A percentile compares a stretch with the other conserved stretches of the same genome.
Conservation (phyloP, 2,113 vertebrate species). For the Prolemur simus region DNA sequence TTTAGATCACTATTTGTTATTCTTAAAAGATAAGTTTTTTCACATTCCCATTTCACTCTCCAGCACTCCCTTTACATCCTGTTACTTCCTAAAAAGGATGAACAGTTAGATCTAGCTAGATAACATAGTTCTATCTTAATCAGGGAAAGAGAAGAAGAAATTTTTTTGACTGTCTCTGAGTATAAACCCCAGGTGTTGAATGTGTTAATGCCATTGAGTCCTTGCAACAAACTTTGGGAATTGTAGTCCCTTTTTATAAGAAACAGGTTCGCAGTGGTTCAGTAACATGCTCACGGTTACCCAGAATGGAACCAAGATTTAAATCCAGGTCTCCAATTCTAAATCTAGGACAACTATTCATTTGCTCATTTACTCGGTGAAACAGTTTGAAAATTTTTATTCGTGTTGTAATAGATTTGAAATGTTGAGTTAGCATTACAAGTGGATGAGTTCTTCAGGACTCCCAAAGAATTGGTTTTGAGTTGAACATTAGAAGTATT, state of each 20-base stretch:
- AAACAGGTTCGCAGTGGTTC: not conserved
- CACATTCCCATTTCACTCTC: not conserved
- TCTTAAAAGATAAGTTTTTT: not conserved
- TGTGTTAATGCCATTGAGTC: not conserved
- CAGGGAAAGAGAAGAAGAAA: not conserved
- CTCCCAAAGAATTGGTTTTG: not conserved
- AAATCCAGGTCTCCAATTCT: not conserved
- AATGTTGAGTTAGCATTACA: not conserved
- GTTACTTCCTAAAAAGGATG: not conserved
- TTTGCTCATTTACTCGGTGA: not conserved
- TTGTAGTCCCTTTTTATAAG: not conserved
- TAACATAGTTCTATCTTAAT: not conserved
- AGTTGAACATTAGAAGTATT: not conserved
- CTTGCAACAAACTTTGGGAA: not conserved
- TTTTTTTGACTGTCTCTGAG: not conserved
- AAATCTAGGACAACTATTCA: not conserved
- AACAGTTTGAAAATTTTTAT: not conserved
- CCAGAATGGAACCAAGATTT: not conserved
- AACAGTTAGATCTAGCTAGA: not conserved
- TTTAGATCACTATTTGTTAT: not conserved
- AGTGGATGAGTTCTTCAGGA: not conserved
- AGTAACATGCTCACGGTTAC: not conserved
- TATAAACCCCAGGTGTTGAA: not conserved
- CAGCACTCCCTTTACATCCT: not conserved
- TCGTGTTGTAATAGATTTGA: not conserved